phyloP scores from a whole-genome alignment of 1,140 invertebrate genomes.

The Lysiphlebus fabarum region DNA sequence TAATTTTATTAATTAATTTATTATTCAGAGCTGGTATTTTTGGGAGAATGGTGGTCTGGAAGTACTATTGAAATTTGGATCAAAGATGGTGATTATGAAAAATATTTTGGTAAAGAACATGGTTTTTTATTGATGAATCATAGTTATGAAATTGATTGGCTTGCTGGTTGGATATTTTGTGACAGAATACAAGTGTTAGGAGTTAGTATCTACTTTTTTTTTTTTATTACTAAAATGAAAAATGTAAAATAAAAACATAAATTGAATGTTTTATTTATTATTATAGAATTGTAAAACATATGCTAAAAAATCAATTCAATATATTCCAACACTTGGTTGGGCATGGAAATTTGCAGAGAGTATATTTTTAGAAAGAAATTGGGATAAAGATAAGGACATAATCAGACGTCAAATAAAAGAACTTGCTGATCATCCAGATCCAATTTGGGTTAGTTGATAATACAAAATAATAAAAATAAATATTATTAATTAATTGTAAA shows the following conservation, averaged over 20 bases:
- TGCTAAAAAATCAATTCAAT: conserved; percentile 88
- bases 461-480: neutral
- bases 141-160: conserved; percentile 92
- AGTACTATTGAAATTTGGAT: conserved; percentile 71
- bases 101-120: conserved; percentile 84
- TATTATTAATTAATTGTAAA: neutral
- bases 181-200: conserved; percentile 75
- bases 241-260: conserved; percentile 2
- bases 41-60: conserved; percentile 90
- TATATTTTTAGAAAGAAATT: conserved; percentile 88
- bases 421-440: conserved; percentile 81
- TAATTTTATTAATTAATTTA: conserved; percentile 18
- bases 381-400: conserved; percentile 82
- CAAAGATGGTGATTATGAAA: conserved; percentile 74
- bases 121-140: conserved; percentile 92
- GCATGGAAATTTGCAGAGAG: conserved; percentile 91
- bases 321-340: conserved; percentile 93
- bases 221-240: neutral
- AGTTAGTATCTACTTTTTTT: conserved; percentile 56
- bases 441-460: conserved; percentile 71
- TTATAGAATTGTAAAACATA: conserved; percentile 91
- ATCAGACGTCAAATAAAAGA: conserved; percentile 78
- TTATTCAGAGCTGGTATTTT: conserved; percentile 81
- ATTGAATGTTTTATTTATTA: conserved; percentile 24
- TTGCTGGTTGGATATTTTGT: conserved; percentile 83